Base-by-base conservation (phyloP, 2,797 vertebrate genomes). In the Rachycentron canadum region DNA sequence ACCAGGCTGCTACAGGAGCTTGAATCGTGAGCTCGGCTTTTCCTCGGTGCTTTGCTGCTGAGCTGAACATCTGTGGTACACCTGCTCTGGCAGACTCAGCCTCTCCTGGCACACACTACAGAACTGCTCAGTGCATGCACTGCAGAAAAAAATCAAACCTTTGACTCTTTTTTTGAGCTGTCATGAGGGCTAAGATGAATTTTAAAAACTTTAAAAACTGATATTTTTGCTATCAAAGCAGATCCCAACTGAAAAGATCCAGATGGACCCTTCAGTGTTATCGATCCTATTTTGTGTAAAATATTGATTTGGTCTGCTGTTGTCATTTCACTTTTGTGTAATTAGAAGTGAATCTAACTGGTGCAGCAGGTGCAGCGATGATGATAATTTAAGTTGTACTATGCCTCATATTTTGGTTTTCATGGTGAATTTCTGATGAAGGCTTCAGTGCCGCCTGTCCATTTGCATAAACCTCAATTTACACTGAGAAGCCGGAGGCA, bases 51-150 rank as follows among this genome's bases (percentile, higher is more conserved):
- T 78, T 59, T 73, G 61, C 73, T 74, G 71, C 76, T 36, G 50
- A 85, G 66, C 62, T 53, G 8, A 83, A 89, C 91, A 90, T 91
- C 88, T 91, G 91, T 58, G 82, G 13, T 86, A 58, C 89, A 92
- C 91, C 91, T 92, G 87, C 68, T 84, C 62, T 88, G 85, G 78
- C 82, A 83, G 68, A 21, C 68, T 76, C 64, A 10, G 65, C 45
- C 50, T 84, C 59, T 68, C 10, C 57, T 83, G 82, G 82, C 78
- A 58, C 50, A 25, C 70, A 4, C 49, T 61, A 45, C 60, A 58
- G 69, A 2, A 4, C 55, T 34, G 59, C 50, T 66, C 41, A 52
- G 56, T 55, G 50, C 32, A 60, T 10, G 32, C 55, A 36, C 36
- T 64, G 73, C 79, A 79, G 76, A 52, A 70, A 85, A 50, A 38